Percentiles rank a stretch among this genome's conserved stretches.
phyloP scores from a whole-genome alignment of 2,888 invertebrate species.

The Holacanthella duospinosa region DNA sequence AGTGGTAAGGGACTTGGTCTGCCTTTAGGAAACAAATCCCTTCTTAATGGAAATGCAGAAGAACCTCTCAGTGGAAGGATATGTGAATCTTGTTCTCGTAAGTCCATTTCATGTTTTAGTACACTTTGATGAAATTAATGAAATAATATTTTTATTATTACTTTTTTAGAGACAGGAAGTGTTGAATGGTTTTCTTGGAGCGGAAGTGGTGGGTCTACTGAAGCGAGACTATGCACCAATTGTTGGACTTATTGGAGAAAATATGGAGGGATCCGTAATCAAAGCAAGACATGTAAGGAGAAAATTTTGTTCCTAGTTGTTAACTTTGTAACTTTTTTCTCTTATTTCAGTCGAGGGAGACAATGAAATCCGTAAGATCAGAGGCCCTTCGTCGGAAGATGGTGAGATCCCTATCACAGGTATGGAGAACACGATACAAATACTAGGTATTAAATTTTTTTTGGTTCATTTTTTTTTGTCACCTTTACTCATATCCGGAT shows the following conservation, averaged over 20 bases:
- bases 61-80: constrained; percentile 50
- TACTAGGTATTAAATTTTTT: no score
- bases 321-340: neutral
- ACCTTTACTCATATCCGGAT: no score
- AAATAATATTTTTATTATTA: neutral
- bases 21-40: constrained; percentile 57
- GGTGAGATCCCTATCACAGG: constrained; percentile 12
- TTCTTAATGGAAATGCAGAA: constrained; percentile 46
- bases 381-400: constrained; percentile 27
- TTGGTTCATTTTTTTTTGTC: no score
- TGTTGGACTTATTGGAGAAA: constrained; percentile 99
- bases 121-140: neutral
- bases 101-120: no score
- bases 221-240: constrained; percentile 79
- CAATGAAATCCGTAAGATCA: constrained; percentile 26
- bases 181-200: constrained; percentile 86
- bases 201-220: constrained; percentile 86
- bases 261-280: constrained; percentile 86
- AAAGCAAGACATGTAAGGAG: constrained; percentile 46
- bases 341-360: constrained; percentile 23
- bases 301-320: neutral
- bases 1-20: constrained; percentile 84
- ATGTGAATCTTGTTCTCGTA: constrained; percentile 73
- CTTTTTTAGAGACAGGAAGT: constrained; percentile 54
- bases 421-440: no score